A percentile compares a stretch with the other conserved stretches of the same genome.
Conservation (phyloP, 2,113 vertebrate genomes). For the Pluvianellus socialis region DNA sequence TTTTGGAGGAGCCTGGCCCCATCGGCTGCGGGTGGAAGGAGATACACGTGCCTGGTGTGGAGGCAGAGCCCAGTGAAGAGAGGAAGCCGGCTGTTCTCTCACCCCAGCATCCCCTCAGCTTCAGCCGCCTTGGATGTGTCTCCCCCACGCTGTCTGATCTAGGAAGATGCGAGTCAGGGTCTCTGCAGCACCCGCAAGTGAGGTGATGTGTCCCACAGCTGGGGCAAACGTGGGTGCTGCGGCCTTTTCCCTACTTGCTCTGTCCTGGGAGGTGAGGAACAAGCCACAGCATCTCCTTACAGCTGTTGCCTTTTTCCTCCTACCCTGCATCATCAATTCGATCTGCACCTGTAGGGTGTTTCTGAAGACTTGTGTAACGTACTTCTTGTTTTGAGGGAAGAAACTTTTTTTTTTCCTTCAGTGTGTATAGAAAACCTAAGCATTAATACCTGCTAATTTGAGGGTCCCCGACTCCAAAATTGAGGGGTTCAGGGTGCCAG, state of each 20-base stretch:
- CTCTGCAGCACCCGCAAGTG: rapidly evolving
- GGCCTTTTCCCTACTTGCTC: not conserved
- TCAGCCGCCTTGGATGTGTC: rapidly evolving
- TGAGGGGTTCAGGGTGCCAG: not conserved
- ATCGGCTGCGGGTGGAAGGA: not conserved
- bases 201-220: rapidly evolving
- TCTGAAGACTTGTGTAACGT: not conserved
- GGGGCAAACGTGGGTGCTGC: rapidly evolving
- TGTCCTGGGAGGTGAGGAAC: not conserved
- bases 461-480: not conserved
- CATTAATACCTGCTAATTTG: not conserved
- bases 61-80: not conserved
- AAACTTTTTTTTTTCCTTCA: not conserved
- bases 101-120: rapidly evolving
- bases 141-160: not conserved
- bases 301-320: not conserved
- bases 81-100: not conserved
- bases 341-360: not conserved
- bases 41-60: rapidly evolving
- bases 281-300: not conserved
- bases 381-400: not conserved
- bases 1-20: not conserved
- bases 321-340: not conserved
- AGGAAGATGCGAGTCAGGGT: rapidly evolving
- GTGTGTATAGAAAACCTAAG: not conserved